Conservation (phyloP, 2,797 vertebrate species). For the Geotrypetes seraphini region DNA sequence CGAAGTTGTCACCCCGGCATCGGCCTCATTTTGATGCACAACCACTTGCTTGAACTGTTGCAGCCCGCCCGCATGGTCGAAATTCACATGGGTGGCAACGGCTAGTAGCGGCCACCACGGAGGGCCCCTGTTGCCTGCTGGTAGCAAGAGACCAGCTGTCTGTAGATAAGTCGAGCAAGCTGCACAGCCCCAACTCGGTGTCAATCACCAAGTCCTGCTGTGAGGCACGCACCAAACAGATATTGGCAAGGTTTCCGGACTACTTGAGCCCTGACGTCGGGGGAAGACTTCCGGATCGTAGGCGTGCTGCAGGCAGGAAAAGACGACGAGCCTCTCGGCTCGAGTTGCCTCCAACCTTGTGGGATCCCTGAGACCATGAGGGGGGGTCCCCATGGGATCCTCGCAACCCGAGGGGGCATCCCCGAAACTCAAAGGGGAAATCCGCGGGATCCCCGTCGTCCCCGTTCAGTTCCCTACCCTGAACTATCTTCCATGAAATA, state of each 20-base stretch:
- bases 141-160: conserved; percentile 58
- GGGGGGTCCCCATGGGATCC: no score
- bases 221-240: conserved; percentile 87
- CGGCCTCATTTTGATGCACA: conserved; percentile 87
- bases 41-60: conserved; percentile 93
- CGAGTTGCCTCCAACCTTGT: no score
- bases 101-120: conserved; percentile 73
- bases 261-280: no score
- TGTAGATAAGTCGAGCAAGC: conserved; percentile 83
- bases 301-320: no score
- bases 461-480: no score
- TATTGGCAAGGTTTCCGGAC: conserved; percentile 86
- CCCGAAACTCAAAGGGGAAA: no score
- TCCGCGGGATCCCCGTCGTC: no score
- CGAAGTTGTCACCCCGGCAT: conserved; percentile 91
- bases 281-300: no score
- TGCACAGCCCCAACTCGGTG: conserved; percentile 83
- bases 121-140: conserved; percentile 8
- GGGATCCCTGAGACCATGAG: no score
- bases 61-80: conserved; percentile 88
- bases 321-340: no score
- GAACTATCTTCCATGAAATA: no score
- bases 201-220: conserved; percentile 92
- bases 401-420: no score
- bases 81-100: conserved; percentile 91